These are phyloP conservation scores for Spermophilus dauricus DNA, from an alignment of 2,113 vertebrate genomes.

Conservation along the genomic window DNA sequence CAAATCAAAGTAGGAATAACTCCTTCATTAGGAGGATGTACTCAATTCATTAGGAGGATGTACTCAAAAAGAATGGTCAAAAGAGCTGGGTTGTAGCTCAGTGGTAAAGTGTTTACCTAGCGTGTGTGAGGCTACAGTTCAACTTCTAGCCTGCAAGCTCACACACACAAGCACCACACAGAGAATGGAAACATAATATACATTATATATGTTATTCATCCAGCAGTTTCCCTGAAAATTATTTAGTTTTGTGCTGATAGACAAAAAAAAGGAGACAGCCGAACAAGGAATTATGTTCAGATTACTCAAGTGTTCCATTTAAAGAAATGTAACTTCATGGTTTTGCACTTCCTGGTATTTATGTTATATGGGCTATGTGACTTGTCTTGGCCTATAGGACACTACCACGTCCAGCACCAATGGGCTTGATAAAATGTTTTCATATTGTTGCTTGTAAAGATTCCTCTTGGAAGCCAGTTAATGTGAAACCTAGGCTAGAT, in stretches of 20 bases:
- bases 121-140: too few relatives aligned
- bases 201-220: neutral
- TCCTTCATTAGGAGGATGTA: neutral
- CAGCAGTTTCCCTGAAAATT: neutral
- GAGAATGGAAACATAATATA: neutral
- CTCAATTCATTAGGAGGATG: neutral
- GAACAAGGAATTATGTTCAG: neutral
- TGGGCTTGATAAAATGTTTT: neutral
- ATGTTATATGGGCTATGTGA: neutral
- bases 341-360: neutral
- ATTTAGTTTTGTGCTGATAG: neutral
- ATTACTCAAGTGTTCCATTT: neutral
- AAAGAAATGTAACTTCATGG: constrained; percentile 13
- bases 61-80: neutral
- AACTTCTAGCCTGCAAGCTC: too few relatives aligned
- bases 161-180: neutral
- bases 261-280: too few relatives aligned
- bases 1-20: neutral
- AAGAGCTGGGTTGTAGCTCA: too few relatives aligned
- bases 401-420: neutral
- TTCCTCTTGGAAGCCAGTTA: neutral
- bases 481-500: neutral
- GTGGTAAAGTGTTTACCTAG: too few relatives aligned
- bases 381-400: neutral
- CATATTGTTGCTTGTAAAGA: neutral